A percentile compares a stretch with the other conserved stretches of the same genome.
Conservation (phyloP, 2,888 invertebrate species). For the Pherbina coryleti region DNA sequence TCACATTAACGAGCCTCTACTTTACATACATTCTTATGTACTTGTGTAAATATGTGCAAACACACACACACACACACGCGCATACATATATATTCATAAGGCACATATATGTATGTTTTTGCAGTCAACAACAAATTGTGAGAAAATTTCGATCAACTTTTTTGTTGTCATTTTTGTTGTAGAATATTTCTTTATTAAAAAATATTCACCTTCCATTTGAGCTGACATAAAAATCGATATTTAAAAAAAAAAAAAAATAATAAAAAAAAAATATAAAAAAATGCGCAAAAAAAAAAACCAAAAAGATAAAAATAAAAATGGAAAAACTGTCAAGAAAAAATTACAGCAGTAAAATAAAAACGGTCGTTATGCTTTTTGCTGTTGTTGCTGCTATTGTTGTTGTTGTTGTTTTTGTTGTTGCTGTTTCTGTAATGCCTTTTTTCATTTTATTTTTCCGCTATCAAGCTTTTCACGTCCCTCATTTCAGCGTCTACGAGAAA, state of each 20-base stretch:
- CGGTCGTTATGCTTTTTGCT: conserved; percentile 61
- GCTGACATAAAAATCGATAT: conserved; percentile 64
- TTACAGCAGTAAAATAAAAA: conserved; percentile 46
- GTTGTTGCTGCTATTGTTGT: conserved; percentile 48
- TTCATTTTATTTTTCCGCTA: conserved; percentile 59
- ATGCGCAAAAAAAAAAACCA: conserved; percentile 26
- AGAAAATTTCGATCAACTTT: conserved; percentile 33
- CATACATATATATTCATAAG: neutral
- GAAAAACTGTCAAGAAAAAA: conserved; percentile 39
- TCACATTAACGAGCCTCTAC: no score
- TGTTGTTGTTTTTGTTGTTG: conserved; percentile 39
- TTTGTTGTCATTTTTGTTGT: conserved; percentile 15
- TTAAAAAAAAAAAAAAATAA: conserved; percentile 53
- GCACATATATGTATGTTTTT: conserved; percentile 26
- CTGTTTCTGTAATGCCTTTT: conserved; percentile 59
- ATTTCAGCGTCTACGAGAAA: conserved; percentile 42
- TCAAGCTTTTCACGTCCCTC: conserved; percentile 59
- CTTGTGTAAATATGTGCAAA: no score
- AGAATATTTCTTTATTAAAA: conserved; percentile 46
- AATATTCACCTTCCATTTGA: conserved; percentile 63
- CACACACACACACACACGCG: no score
- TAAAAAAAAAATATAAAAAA: conserved; percentile 35
- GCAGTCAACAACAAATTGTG: conserved; percentile 11
- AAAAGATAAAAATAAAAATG: conserved; percentile 48
- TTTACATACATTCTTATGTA: no score